phyloP scores from a whole-genome alignment of 2,113 vertebrate species.

The Dicerorhinus sumatrensis region DNA sequence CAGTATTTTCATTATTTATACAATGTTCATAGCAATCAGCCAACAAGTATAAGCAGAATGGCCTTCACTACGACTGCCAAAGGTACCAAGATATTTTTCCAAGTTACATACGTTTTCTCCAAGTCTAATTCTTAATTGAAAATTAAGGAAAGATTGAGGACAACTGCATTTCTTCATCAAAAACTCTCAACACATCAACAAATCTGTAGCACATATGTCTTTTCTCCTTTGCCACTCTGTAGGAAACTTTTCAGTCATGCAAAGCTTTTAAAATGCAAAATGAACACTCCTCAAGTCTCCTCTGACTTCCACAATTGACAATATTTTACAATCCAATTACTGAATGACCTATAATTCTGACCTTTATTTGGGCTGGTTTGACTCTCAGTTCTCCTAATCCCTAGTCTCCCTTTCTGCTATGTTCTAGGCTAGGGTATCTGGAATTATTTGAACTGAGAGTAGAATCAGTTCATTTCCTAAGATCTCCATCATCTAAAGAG shows the following conservation, averaged over 20 bases:
- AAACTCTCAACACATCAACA: not conserved
- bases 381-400: not conserved
- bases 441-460: not conserved
- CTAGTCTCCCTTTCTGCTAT: not conserved
- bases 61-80: not conserved
- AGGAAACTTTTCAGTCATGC: not conserved
- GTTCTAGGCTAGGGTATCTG: not conserved
- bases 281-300: not conserved
- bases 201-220: not conserved
- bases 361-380: not conserved
- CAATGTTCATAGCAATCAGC: not conserved
- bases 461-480: not conserved
- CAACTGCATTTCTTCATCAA: conserved; percentile 7
- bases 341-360: not conserved
- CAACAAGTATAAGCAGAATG: not conserved
- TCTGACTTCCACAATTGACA: not conserved
- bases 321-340: not conserved
- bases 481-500: not conserved
- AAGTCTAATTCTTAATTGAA: not conserved
- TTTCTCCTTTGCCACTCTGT: not conserved
- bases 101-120: not conserved
- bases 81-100: not conserved
- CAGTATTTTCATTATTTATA: conserved; percentile 20
- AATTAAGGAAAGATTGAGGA: conserved; percentile 8
- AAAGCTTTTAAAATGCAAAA: conserved; percentile 32